A percentile compares a stretch with the other conserved stretches of the same genome.
phyloP scores from a whole-genome alignment of 2,888 invertebrate species.

The Folsomia candida region DNA sequence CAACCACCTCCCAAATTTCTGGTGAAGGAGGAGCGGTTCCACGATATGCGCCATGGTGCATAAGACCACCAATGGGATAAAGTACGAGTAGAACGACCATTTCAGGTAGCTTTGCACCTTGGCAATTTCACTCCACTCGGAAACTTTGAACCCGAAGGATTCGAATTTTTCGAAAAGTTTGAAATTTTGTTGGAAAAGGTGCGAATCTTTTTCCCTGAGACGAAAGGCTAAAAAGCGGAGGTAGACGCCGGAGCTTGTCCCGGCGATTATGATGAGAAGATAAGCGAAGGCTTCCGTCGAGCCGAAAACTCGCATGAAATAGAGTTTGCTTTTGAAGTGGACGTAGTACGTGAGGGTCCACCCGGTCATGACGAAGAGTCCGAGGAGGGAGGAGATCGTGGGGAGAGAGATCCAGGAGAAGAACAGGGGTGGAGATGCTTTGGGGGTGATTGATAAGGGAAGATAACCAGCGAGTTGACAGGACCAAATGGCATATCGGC shows the following conservation, averaged over 20 bases:
- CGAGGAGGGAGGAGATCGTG: constrained; percentile 2
- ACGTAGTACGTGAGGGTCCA: constrained; percentile 18
- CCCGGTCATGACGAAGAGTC: constrained; percentile 1
- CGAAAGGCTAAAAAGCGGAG: constrained; percentile 10
- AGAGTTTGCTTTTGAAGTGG: neutral
- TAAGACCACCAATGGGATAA: neutral
- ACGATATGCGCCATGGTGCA: neutral
- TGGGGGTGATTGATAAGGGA: constrained; percentile 13
- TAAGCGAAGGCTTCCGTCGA: constrained; percentile 26
- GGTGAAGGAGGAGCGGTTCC: neutral
- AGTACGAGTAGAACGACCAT: neutral
- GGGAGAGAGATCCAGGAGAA: constrained; percentile 6
- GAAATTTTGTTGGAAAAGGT: constrained; percentile 14
- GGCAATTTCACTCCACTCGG: neutral
- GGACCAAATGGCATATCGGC: constrained; percentile 13
- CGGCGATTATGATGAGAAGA: constrained; percentile 11
- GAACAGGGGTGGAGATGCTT: too few relatives aligned
- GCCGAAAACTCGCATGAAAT: constrained; percentile 18
- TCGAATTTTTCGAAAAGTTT: constrained; percentile 18
- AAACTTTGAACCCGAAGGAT: constrained; percentile 11
- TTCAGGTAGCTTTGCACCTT: neutral
- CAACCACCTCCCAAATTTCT: too few relatives aligned
- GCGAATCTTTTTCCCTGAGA: neutral
- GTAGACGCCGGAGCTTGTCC: constrained; percentile 9
- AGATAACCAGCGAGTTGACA: constrained; percentile 19